Evolutionary conservation across 92 coral and sea anemone genomes (phyloP).

Genomic region (Heliopora coerulea): DNA sequence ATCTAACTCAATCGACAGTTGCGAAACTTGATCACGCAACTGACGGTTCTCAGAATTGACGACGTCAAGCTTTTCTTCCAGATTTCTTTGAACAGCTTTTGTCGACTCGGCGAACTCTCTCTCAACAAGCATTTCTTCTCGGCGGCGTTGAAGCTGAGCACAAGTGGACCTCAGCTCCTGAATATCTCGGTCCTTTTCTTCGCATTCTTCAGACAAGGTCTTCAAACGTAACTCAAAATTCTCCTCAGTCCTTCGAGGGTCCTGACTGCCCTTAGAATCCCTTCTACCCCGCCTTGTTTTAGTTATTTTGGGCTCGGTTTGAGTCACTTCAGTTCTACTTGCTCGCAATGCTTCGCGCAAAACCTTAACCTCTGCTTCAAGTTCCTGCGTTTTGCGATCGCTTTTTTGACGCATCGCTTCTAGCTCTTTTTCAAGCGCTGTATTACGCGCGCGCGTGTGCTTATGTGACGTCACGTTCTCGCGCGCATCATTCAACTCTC

Average conservation of each 20-base stretch:
- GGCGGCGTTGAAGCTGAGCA: conserved; percentile 66
- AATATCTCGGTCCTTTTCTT: conserved; percentile 68
- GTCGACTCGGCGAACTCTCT: conserved; percentile 43
- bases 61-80: conserved; percentile 50
- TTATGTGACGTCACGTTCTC: conserved; percentile 54
- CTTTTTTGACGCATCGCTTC: conserved; percentile 65
- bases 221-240: conserved; percentile 8
- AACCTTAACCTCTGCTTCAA: conserved; percentile 73
- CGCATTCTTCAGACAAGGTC: conserved; percentile 55
- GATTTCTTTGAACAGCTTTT: conserved; percentile 37
- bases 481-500: conserved; percentile 64
- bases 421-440: conserved; percentile 73
- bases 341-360: conserved; percentile 63
- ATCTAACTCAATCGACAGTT: conserved; percentile 69
- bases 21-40: conserved; percentile 69
- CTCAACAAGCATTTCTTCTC: conserved; percentile 74
- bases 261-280: neutral
- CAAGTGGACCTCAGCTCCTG: conserved; percentile 70
- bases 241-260: neutral
- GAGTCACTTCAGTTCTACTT: conserved; percentile 25
- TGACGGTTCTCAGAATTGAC: conserved; percentile 62
- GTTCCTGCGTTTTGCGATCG: conserved; percentile 64
- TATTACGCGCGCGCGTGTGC: conserved; percentile 65
- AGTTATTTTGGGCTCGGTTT: conserved; percentile 25
- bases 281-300: conserved; percentile 44